A percentile compares a stretch with the other conserved stretches of the same genome.
These are phyloP conservation scores for Bombus superbus DNA, from an alignment of 1,140 invertebrate genomes.

Conservation along the genomic window DNA sequence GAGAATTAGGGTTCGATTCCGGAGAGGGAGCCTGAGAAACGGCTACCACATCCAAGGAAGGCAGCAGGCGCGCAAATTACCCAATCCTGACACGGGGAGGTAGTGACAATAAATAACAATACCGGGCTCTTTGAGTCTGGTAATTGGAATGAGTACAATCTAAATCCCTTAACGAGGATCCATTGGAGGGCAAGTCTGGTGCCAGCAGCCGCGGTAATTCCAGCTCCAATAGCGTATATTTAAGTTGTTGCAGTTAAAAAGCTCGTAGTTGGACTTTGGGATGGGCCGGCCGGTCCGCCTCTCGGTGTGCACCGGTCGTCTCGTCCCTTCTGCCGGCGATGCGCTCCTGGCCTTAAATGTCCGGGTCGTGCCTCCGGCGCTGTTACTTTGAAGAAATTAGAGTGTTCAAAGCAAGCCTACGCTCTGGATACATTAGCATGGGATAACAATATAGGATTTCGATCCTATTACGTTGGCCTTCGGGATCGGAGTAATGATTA, in stretches of 20 bases:
- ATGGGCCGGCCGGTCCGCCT: background rate
- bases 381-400: too few relatives aligned
- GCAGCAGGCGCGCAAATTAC: conserved; percentile 95
- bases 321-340: too few relatives aligned
- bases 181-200: conserved; percentile 6
- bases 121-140: conserved; percentile 89
- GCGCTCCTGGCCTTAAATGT: too few relatives aligned
- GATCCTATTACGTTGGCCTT: too few relatives aligned
- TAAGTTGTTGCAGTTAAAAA: conserved; percentile 9
- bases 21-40: conserved; percentile 71
- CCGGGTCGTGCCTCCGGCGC: too few relatives aligned
- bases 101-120: conserved; percentile 95
- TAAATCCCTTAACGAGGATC: conserved; percentile 94
- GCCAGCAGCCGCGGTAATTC: conserved; percentile 20
- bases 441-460: too few relatives aligned
- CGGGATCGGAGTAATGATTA: conserved; percentile 79
- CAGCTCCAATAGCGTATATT: conserved; percentile 23
- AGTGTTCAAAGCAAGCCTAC: too few relatives aligned
- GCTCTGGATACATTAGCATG: conserved; percentile 45
- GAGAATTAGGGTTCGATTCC: conserved; percentile 64
- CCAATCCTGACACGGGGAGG: conserved; percentile 91
- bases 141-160: conserved; percentile 95
- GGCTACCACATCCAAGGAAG: conserved; percentile 96
- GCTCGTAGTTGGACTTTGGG: conserved; percentile 78
- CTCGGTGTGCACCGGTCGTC: too few relatives aligned